These are phyloP conservation scores for Mobula hypostoma DNA, from an alignment of 2,113 vertebrate species.

Conservation along the genomic window DNA sequence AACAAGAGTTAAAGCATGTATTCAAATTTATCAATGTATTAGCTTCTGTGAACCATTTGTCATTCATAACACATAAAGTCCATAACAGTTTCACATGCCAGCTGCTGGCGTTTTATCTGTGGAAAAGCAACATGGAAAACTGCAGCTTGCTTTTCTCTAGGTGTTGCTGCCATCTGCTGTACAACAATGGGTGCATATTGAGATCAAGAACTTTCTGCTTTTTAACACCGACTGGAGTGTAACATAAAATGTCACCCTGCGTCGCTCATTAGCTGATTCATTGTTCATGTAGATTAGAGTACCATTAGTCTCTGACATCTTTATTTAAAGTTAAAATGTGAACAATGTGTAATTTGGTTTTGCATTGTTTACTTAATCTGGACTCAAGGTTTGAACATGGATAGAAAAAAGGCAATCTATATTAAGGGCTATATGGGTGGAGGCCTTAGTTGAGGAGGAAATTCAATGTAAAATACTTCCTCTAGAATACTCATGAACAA, in stretches of 20 bases:
- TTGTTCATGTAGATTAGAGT: neutral
- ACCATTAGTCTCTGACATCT: neutral
- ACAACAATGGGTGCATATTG: neutral
- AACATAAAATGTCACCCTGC: neutral
- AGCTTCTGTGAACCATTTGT: conserved; percentile 13
- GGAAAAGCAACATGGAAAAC: neutral
- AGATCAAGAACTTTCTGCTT: neutral
- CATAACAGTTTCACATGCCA: neutral
- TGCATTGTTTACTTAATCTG: conserved; percentile 16
- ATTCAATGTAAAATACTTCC: conserved; percentile 12
- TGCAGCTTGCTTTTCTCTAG: neutral
- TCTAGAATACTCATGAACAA: neutral
- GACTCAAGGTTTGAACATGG: neutral
- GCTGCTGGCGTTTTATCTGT: neutral
- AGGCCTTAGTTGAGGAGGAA: neutral
- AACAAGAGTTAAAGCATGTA: neutral
- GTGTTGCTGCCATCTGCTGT: conserved; percentile 33
- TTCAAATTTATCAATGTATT: neutral
- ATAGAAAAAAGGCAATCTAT: neutral
- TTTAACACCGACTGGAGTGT: neutral
- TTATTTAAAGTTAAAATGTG: neutral
- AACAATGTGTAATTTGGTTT: neutral
- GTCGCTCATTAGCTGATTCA: neutral
- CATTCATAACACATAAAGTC: neutral
- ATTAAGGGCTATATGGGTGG: neutral